A percentile compares a stretch with the other conserved stretches of the same genome.
phyloP scores from a whole-genome alignment of 2,113 vertebrate genomes.

The Osmerus mordax region DNA sequence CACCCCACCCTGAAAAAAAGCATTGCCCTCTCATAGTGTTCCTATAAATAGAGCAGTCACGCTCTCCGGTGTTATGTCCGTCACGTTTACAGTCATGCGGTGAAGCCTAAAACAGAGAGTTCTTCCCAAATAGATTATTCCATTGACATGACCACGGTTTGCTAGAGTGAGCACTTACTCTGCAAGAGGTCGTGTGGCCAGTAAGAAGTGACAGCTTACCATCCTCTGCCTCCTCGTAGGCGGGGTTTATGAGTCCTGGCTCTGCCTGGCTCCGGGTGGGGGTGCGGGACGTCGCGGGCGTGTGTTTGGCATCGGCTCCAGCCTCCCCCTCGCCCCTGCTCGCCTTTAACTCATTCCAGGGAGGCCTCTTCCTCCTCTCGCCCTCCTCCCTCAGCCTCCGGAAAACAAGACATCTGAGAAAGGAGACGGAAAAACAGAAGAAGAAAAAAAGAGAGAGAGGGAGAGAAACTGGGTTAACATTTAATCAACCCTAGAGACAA shows the following conservation, averaged over 20 bases:
- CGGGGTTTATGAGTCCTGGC: slow-evolving; percentile 84
- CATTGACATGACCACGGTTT: too few species aligned
- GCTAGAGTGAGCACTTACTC: not conserved
- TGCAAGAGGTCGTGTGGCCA: not conserved
- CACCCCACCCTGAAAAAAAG: too few species aligned
- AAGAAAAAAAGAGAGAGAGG: not conserved
- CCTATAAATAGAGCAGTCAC: too few species aligned
- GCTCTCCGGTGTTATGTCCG: too few species aligned
- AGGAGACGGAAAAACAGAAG: slow-evolving; percentile 4
- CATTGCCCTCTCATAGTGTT: too few species aligned
- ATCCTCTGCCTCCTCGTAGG: slow-evolving; percentile 87
- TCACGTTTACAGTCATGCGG: too few species aligned
- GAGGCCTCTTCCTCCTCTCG: slow-evolving; percentile 74
- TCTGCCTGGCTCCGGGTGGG: slow-evolving; percentile 64
- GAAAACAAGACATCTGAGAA: slow-evolving; percentile 81
- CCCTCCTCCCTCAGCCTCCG: slow-evolving; percentile 78
- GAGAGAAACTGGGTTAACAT: not conserved
- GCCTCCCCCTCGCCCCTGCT: slow-evolving; percentile 66
- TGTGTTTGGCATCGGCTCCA: slow-evolving; percentile 64
- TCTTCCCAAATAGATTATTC: too few species aligned
- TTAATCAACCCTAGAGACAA: slow-evolving; percentile 37
- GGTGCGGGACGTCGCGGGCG: slow-evolving; percentile 43
- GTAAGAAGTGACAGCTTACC: slow-evolving; percentile 66
- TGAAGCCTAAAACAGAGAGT: too few species aligned
- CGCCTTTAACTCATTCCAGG: slow-evolving; percentile 76